Conservation (phyloP, 2,888 invertebrate genomes). For the Ennomos erosarius region DNA sequence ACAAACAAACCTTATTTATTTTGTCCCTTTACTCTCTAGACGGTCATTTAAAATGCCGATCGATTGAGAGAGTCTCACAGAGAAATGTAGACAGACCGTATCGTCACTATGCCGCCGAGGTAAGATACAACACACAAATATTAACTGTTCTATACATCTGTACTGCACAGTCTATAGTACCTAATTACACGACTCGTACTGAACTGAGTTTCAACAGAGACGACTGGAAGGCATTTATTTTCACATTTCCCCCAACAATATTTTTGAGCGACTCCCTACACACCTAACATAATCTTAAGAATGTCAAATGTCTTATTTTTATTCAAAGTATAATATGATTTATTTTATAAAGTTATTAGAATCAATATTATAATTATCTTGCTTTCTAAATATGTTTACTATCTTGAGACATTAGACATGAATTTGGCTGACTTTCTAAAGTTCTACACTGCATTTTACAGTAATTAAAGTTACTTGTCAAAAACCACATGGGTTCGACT, state of each 20-base stretch:
- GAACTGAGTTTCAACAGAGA: constrained; percentile 23
- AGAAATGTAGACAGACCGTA: constrained; percentile 85
- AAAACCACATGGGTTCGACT: constrained; percentile 52
- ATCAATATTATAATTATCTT: too few species aligned
- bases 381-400: background rate
- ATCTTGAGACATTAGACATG: constrained; percentile 37
- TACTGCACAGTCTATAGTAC: constrained; percentile 17
- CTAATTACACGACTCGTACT: constrained; percentile 9
- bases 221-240: constrained; percentile 26
- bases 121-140: constrained; percentile 77
- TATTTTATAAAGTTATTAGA: too few species aligned
- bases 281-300: constrained; percentile 40
- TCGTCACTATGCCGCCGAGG: constrained; percentile 81
- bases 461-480: background rate
- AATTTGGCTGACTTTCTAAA: constrained; percentile 50
- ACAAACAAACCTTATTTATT: constrained; percentile 85
- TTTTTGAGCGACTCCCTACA: constrained; percentile 33
- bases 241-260: constrained; percentile 27
- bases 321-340: background rate
- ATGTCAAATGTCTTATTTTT: constrained; percentile 47
- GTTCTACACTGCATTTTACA: background rate
- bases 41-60: constrained; percentile 88
- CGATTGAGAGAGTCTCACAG: constrained; percentile 85
- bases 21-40: constrained; percentile 88
- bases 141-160: constrained; percentile 59